Evolutionary conservation across 35 echinoderm and acorn worm genomes (phyloP).

Genomic region (Apostichopus japonicus): DNA sequence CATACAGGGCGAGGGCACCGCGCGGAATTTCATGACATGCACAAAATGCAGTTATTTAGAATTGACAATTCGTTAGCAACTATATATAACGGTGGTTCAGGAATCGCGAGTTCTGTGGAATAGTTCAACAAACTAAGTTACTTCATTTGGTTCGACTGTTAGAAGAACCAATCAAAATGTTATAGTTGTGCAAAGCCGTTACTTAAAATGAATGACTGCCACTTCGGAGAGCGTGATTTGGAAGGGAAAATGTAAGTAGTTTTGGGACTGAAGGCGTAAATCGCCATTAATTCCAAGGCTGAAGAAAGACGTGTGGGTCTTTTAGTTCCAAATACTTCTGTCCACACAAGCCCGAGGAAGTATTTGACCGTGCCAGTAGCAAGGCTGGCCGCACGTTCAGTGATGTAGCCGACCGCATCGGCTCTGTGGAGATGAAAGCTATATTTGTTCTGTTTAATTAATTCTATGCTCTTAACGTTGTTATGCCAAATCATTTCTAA

Average conservation of each 20-base stretch:
- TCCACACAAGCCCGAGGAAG: background rate
- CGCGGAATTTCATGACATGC: background rate
- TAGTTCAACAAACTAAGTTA: too few relatives aligned
- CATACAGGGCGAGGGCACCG: constrained; percentile 36
- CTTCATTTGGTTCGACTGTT: too few relatives aligned
- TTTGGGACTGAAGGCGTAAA: background rate
- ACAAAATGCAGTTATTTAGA: constrained; percentile 13
- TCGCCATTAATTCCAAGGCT: background rate
- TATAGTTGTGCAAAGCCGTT: too few relatives aligned
- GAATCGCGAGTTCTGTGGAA: too few relatives aligned
- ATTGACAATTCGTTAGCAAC: too few relatives aligned
- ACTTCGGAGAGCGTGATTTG: background rate
- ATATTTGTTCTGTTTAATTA: background rate
- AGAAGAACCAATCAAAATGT: too few relatives aligned
- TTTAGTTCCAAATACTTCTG: background rate
- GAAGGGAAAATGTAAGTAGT: background rate
- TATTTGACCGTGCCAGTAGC: background rate
- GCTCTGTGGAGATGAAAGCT: background rate
- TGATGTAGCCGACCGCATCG: background rate
- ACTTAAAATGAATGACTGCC: too few relatives aligned
- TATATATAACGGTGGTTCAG: too few relatives aligned
- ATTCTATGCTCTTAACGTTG: background rate
- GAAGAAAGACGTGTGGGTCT: background rate
- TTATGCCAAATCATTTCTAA: background rate
- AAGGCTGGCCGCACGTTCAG: background rate